phyloP scores from a whole-genome alignment of 2,888 invertebrate species.

The Andrena trimmerana region DNA sequence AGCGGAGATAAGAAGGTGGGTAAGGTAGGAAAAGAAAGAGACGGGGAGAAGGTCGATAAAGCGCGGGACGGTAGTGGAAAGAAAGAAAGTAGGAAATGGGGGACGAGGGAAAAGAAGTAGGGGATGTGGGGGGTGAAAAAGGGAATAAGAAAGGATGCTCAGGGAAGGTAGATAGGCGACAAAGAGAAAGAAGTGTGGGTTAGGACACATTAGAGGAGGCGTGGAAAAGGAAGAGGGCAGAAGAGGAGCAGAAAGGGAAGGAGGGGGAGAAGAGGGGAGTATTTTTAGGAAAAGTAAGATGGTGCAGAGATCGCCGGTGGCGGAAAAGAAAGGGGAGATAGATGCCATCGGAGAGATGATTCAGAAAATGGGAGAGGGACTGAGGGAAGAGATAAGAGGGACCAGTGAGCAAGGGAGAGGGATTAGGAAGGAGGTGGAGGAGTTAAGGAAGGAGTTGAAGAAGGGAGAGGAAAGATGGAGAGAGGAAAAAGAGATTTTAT shows the following conservation, averaged over 20 bases:
- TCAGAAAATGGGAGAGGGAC: not conserved
- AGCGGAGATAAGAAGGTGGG: no score
- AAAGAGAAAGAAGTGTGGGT: not conserved
- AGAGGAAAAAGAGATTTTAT: not conserved
- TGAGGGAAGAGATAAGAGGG: not conserved
- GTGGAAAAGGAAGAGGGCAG: not conserved
- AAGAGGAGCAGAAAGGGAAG: not conserved
- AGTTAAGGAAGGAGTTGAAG: not conserved
- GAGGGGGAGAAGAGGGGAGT: not conserved
- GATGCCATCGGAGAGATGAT: not conserved
- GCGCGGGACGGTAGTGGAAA: no score
- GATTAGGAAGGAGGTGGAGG: not conserved
- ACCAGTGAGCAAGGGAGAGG: not conserved
- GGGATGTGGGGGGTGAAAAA: no score
- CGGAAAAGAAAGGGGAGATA: not conserved
- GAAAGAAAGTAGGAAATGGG: no score
- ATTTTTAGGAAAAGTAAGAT: not conserved
- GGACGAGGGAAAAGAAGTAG: no score
- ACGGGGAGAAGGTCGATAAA: no score
- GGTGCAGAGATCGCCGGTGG: not conserved
- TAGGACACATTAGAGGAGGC: not conserved
- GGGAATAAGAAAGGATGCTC: no score
- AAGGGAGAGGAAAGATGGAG: not conserved
- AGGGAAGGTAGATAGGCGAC: no score
- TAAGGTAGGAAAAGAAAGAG: no score